Percentiles rank a stretch among this genome's conserved stretches.
These are phyloP conservation scores for Lithophane leautieri DNA, from an alignment of 2,888 invertebrate genomes.

Conservation along the genomic window DNA sequence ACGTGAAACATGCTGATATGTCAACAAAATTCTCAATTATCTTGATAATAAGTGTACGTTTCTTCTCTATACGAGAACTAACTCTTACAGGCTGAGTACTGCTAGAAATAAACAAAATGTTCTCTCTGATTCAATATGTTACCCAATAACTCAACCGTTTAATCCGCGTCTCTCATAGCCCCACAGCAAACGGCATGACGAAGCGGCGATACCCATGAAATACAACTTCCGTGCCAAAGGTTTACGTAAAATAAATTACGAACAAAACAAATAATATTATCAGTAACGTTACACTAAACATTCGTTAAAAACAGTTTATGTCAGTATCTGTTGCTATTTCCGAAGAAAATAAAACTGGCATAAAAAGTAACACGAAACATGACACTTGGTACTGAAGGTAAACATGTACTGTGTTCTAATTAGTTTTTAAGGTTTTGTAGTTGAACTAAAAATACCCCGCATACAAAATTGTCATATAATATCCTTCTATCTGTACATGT, in stretches of 20 bases:
- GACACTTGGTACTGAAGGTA: neutral
- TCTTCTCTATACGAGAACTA: neutral
- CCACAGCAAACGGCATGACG: constrained; percentile 58
- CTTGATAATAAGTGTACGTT: neutral
- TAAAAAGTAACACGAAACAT: constrained; percentile 5
- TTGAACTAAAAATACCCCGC: neutral
- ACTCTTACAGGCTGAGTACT: neutral
- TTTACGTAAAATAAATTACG: constrained; percentile 68
- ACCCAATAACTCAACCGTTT: neutral
- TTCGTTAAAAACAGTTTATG: constrained; percentile 47
- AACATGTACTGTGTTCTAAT: neutral
- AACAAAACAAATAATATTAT: constrained; percentile 58
- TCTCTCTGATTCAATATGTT: neutral
- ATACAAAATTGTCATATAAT: no score
- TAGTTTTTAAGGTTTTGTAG: neutral
- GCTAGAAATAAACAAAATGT: neutral
- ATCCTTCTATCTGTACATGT: no score
- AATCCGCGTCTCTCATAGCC: constrained; percentile 56
- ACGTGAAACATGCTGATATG: neutral
- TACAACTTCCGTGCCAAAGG: constrained; percentile 67
- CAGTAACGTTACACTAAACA: constrained; percentile 48
- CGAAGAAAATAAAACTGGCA: constrained; percentile 10
- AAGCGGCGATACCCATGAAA: constrained; percentile 65
- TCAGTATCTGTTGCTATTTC: constrained; percentile 28
- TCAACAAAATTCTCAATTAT: neutral